A percentile compares a stretch with the other conserved stretches of the same genome.
phyloP scores from a whole-genome alignment of 2,797 vertebrate genomes.

The Pantherophis alleghaniensis region DNA sequence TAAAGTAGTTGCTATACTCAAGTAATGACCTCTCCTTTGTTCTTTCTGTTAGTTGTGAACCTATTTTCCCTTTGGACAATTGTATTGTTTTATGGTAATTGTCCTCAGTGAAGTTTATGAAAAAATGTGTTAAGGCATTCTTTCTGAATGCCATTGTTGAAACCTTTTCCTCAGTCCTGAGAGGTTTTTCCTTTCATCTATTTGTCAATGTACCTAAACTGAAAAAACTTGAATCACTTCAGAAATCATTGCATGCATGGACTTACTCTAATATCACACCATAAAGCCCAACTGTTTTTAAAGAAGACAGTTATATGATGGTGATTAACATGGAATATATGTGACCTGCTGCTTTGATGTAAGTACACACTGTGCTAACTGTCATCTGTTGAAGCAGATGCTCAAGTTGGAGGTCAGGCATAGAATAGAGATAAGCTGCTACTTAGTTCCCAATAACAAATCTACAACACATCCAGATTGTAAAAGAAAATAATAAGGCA shows the following conservation, averaged over 20 bases:
- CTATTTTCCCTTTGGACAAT: neutral
- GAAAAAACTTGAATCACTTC: neutral
- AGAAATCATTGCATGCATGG: neutral
- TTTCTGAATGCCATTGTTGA: neutral
- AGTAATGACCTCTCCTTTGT: neutral
- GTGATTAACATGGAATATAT: neutral
- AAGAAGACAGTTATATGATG: neutral
- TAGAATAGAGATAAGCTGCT: neutral
- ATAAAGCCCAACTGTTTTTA: neutral
- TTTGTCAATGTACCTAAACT: conserved; percentile 17
- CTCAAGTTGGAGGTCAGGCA: no score
- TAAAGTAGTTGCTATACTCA: neutral
- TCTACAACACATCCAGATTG: neutral
- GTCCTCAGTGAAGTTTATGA: neutral
- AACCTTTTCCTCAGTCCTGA: conserved; percentile 25
- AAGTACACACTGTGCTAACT: neutral
- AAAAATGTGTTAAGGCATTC: conserved; percentile 1
- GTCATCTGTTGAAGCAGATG: neutral
- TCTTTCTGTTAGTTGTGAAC: neutral
- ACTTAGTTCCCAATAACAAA: neutral
- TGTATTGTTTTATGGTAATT: conserved; percentile 26
- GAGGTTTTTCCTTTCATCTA: neutral
- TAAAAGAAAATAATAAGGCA: neutral
- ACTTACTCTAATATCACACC: neutral
- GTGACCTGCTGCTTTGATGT: neutral